Percentiles rank a stretch among this genome's conserved stretches.
Evolutionary conservation across 2,797 vertebrate species (phyloP).

Genomic region (Alosa sapidissima): DNA sequence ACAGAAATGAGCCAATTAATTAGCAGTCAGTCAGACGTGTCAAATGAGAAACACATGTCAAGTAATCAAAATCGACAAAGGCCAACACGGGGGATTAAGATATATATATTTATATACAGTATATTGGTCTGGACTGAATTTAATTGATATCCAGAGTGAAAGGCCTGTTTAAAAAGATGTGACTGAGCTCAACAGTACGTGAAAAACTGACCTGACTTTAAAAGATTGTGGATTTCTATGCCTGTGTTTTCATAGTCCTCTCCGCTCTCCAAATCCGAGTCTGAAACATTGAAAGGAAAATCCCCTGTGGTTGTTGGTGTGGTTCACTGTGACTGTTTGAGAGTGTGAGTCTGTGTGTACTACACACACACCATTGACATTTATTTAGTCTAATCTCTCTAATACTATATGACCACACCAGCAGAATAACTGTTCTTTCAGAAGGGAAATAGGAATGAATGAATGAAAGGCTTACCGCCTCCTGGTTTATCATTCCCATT

Average conservation of each 20-base stretch:
- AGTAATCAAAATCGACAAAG: neutral
- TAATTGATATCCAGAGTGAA: neutral
- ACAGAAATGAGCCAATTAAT: neutral
- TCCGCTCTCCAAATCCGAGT: neutral
- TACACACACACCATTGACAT: neutral
- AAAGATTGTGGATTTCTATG: neutral
- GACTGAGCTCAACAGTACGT: neutral
- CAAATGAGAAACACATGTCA: neutral
- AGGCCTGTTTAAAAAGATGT: neutral
- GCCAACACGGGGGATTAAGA: neutral
- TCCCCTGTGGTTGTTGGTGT: neutral
- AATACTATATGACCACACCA: neutral
- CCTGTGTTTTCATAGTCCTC: conserved; percentile 7
- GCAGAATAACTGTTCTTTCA: neutral
- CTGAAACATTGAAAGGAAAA: neutral
- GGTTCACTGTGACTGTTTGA: neutral
- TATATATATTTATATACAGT: no score
- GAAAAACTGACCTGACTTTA: neutral
- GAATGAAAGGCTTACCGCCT: neutral
- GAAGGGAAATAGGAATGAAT: neutral
- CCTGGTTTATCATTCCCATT: neutral
- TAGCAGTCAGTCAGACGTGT: neutral
- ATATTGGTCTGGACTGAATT: neutral
- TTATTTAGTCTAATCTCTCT: neutral
- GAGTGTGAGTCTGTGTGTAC: neutral